Evolutionary conservation across 2,797 vertebrate genomes (phyloP).

Genomic region (Sebastes vulpes): DNA sequence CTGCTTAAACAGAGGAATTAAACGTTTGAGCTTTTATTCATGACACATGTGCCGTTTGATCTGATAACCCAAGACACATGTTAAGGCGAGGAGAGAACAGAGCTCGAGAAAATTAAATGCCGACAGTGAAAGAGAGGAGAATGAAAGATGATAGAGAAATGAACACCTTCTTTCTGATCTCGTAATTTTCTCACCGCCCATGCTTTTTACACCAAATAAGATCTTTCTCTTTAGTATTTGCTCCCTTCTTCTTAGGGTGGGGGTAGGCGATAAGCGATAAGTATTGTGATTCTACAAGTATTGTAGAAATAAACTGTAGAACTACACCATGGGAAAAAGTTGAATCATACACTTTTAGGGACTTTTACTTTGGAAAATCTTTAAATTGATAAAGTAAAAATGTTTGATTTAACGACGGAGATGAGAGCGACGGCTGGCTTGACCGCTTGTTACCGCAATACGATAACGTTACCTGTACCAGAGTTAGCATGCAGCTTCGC

Average conservation of each 20-base stretch:
- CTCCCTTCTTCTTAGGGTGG: background rate
- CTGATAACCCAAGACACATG: background rate
- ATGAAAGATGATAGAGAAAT: background rate
- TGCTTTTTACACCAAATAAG: constrained; percentile 41
- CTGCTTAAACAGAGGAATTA: background rate
- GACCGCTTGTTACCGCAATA: too few relatives aligned
- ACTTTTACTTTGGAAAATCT: too few relatives aligned
- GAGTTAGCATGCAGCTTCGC: too few relatives aligned
- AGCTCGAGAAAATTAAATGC: background rate
- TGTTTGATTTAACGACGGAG: too few relatives aligned
- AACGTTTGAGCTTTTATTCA: background rate
- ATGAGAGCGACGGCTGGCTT: too few relatives aligned
- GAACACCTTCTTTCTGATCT: constrained; percentile 11
- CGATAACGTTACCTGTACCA: too few relatives aligned
- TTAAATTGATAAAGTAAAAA: too few relatives aligned
- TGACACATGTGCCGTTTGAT: too few relatives aligned
- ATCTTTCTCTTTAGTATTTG: background rate
- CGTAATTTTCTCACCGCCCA: constrained; percentile 49
- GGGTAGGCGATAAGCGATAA: background rate
- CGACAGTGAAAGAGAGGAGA: background rate
- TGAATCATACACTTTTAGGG: too few relatives aligned
- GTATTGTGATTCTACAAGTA: too few relatives aligned
- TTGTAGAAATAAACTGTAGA: too few relatives aligned
- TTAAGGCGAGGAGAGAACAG: background rate
- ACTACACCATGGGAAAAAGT: too few relatives aligned